phyloP scores from a whole-genome alignment of 2,888 invertebrate species.

The Parapristionchus giblindavisi region DNA sequence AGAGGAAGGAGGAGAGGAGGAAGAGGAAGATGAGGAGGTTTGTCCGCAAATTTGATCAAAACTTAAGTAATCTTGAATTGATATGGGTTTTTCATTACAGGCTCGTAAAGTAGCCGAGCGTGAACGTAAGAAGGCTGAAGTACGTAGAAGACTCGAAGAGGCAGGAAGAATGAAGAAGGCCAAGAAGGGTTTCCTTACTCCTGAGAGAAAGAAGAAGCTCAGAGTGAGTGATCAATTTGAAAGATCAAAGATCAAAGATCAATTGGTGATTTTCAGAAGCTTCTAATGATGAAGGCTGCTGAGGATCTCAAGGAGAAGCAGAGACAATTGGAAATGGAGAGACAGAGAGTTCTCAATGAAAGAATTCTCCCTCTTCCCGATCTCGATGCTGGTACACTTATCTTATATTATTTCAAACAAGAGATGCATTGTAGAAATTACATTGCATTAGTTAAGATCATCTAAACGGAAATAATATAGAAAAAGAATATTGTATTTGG shows the following conservation, averaged over 20 bases:
- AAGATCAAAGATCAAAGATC: background rate
- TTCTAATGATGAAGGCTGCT: conserved; percentile 99
- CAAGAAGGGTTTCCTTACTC: conserved; percentile 99
- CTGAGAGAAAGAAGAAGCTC: conserved; percentile 99
- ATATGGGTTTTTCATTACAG: conserved; percentile 43
- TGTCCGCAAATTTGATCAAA: background rate
- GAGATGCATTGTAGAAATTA: conserved; percentile 86
- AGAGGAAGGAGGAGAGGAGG: conserved; percentile 50
- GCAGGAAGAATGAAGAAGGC: conserved; percentile 95
- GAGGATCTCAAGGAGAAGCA: conserved; percentile 99
- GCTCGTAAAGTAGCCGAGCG: conserved; percentile 92
- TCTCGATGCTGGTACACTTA: conserved; percentile 76
- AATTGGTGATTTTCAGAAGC: conserved; percentile 78
- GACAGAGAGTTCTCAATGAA: conserved; percentile 93
- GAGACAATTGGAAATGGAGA: conserved; percentile 96
- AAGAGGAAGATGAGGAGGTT: conserved; percentile 45
- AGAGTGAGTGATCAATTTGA: conserved; percentile 77
- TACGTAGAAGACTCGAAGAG: conserved; percentile 97
- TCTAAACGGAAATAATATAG: background rate
- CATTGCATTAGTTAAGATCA: conserved; percentile 34
- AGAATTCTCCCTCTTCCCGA: conserved; percentile 89
- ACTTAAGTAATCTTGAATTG: background rate
- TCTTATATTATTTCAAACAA: too few species aligned
- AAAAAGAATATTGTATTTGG: background rate
- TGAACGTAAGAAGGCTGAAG: conserved; percentile 95